phyloP scores from a whole-genome alignment of 1,140 invertebrate genomes.

The Drosophila tristis region DNA sequence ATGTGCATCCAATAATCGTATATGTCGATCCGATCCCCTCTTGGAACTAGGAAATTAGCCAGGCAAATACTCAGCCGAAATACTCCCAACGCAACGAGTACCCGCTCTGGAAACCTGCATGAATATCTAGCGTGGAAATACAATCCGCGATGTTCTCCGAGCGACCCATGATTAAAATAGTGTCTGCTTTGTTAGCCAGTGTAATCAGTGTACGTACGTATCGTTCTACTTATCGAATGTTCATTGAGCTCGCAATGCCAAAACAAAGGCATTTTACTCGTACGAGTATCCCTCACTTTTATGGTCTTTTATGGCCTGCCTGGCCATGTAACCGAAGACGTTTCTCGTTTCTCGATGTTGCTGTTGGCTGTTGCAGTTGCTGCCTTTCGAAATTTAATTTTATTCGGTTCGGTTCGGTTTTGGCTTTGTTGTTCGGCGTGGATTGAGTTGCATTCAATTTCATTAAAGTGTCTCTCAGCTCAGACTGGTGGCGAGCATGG shows the following conservation, averaged over 20 bases:
- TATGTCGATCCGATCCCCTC: too few species aligned
- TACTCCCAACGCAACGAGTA: too few species aligned
- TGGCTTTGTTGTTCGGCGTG: too few species aligned
- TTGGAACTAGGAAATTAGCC: too few species aligned
- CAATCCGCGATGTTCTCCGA: too few species aligned
- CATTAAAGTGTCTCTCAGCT: conserved; percentile 4
- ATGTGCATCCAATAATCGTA: too few species aligned
- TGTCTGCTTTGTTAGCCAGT: background rate
- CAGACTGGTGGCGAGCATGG: background rate
- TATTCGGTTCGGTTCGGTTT: background rate
- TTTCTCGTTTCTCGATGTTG: background rate
- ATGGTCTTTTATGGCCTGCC: conserved; percentile 6
- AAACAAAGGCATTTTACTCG: conserved; percentile 28
- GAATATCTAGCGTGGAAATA: too few species aligned
- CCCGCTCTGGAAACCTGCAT: too few species aligned
- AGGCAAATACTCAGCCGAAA: too few species aligned
- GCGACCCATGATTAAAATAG: too few species aligned
- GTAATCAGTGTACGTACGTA: conserved; percentile 21
- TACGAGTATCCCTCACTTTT: background rate
- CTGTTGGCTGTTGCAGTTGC: too few species aligned
- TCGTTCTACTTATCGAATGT: conserved; percentile 18
- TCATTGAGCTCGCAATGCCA: conserved; percentile 32
- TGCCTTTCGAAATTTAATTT: conserved; percentile 37
- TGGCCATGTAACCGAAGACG: conserved; percentile 33
- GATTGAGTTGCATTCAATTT: conserved; percentile 7